A percentile compares a stretch with the other conserved stretches of the same genome.
Evolutionary conservation across 2,888 invertebrate genomes (phyloP).

Genomic region (Apamea epomidion): DNA sequence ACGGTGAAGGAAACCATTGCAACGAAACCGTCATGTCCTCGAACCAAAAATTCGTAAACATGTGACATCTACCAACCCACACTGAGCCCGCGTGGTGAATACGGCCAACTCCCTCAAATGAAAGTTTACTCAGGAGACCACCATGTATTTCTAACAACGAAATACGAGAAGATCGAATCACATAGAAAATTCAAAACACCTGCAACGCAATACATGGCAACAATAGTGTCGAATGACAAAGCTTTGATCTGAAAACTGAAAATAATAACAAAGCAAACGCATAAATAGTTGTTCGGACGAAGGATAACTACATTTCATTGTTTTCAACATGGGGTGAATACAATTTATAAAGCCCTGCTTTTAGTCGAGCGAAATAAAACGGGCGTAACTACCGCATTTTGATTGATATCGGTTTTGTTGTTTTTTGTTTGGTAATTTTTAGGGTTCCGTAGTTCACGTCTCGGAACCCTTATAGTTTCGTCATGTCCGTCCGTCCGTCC

Average conservation of each 20-base stretch:
- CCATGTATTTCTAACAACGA: constrained; percentile 8
- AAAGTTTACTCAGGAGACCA: neutral
- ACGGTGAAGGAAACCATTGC: neutral
- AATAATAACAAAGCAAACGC: constrained; percentile 40
- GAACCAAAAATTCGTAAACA: neutral
- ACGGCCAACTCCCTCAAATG: neutral
- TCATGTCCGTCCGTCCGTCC: too few relatives aligned
- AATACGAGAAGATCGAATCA: neutral
- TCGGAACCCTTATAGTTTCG: too few relatives aligned
- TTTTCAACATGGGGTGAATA: constrained; percentile 38
- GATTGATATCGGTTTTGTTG: constrained; percentile 11
- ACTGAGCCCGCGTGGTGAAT: neutral
- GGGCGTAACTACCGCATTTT: neutral
- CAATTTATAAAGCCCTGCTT: constrained; percentile 35
- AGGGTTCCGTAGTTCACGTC: too few relatives aligned
- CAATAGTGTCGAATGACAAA: constrained; percentile 50
- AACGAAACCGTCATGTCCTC: neutral
- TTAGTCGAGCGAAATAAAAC: constrained; percentile 22
- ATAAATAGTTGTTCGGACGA: constrained; percentile 23
- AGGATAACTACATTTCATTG: constrained; percentile 37
- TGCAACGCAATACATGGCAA: constrained; percentile 20
- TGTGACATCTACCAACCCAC: neutral
- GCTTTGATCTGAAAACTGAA: constrained; percentile 36
- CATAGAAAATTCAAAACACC: constrained; percentile 44
- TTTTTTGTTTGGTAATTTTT: neutral